Conservation (phyloP, 2,113 vertebrate genomes). For the Malurus cyaneus region DNA sequence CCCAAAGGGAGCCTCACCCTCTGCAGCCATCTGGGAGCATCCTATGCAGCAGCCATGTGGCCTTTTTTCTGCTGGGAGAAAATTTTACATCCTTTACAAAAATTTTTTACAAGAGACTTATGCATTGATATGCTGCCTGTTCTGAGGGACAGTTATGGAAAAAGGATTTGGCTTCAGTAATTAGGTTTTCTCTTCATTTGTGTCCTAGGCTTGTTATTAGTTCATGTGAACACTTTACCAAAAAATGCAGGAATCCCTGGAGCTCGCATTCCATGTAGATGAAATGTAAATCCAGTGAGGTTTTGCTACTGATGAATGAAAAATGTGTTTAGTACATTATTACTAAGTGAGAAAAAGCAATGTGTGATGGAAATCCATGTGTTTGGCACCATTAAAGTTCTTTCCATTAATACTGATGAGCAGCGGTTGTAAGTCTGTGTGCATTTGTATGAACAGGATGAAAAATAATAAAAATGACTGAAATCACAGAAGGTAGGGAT, state of each 20-base stretch:
- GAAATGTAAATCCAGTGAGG: background rate
- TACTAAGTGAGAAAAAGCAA: background rate
- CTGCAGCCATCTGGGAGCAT: background rate
- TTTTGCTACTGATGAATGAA: background rate
- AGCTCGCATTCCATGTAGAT: background rate
- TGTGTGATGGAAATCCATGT: background rate
- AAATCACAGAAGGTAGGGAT: background rate
- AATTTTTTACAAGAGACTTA: background rate
- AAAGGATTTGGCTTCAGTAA: background rate
- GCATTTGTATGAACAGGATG: background rate
- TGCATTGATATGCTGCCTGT: background rate
- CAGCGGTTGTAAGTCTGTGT: background rate
- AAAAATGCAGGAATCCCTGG: background rate
- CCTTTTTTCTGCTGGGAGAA: background rate
- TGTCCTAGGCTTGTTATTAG: background rate
- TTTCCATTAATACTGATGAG: background rate
- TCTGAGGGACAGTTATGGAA: background rate
- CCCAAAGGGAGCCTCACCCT: background rate
- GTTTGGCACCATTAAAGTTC: background rate
- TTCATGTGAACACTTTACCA: background rate
- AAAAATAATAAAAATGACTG: background rate
- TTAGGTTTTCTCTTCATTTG: background rate
- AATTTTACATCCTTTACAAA: background rate
- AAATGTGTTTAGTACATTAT: background rate
- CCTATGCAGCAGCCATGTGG: background rate